A percentile compares a stretch with the other conserved stretches of the same genome.
These are phyloP conservation scores for Eupristina koningsbergeri DNA, from an alignment of 1,140 invertebrate species.

Conservation along the genomic window DNA sequence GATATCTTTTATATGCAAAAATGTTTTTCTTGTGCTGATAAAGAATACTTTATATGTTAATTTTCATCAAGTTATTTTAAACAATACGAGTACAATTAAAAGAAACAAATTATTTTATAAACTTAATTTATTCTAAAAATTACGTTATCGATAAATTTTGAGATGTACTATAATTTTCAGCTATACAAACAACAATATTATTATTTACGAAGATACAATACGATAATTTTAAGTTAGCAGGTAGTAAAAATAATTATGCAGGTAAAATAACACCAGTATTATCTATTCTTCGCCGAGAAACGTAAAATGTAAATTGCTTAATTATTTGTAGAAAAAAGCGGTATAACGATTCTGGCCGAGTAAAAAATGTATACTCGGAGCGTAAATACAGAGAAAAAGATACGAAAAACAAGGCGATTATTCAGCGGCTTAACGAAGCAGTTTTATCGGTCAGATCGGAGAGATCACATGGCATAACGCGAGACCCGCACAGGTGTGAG, in stretches of 20 bases:
- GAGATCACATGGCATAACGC: constrained; percentile 44
- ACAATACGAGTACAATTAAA: neutral
- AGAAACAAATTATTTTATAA: neutral
- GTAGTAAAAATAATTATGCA: constrained; percentile 39
- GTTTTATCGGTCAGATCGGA: constrained; percentile 53
- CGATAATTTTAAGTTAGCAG: constrained; percentile 35
- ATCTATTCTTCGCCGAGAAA: constrained; percentile 15
- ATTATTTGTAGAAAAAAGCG: constrained; percentile 48
- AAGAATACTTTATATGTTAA: no score
- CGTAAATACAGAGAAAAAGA: constrained; percentile 49
- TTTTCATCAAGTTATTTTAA: no score
- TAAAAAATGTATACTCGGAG: constrained; percentile 35
- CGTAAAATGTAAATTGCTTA: constrained; percentile 49
- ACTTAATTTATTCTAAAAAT: neutral
- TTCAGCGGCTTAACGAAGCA: constrained; percentile 53
- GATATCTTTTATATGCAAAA: no score
- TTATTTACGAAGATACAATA: constrained; percentile 23
- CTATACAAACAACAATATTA: constrained; percentile 5
- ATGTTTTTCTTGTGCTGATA: no score
- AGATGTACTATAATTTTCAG: neutral
- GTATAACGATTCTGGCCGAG: constrained; percentile 22
- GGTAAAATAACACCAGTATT: constrained; percentile 17
- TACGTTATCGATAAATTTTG: neutral
- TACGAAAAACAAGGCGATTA: constrained; percentile 53
- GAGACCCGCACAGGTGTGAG: constrained; percentile 41